Base-by-base conservation (phyloP, 2,888 invertebrate species). In the Macrophya annulata region DNA sequence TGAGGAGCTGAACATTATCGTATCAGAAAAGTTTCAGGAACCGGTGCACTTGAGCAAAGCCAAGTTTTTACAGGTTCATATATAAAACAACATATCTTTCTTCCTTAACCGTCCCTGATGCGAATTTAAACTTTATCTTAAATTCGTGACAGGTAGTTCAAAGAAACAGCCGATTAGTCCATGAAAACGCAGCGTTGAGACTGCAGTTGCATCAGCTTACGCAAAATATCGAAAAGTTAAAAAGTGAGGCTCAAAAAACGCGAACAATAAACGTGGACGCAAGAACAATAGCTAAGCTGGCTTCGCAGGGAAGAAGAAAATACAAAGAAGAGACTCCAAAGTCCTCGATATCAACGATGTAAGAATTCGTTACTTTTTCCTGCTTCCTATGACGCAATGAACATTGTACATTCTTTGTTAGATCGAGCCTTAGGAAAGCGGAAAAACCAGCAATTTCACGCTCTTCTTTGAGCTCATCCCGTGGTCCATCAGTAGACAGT, bases 1-100 rank as follows among this genome's bases (percentile, higher is more conserved):
- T 31, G 90, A 90, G 43, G 91, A 91, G 85, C 85, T 91, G 1
- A 91, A 91, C 25, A 87, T 90, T 6, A 90, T 91, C 25, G 89
- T 91, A 5, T 90, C 91, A 0, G 89, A 90, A 9, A 90, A 91
- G 84, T 90, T 91, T 88, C 91, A 88, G 25, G 90, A 91, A 17
- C 89, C 90, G 1, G 86, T 91, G 77, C 90, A 90, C 4, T 85
- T 91, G 59, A 88, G 87, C 77, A 91, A 91, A 88, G 88, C 89
- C 5, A 91, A 90, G 87, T 90, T 90, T 83, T 85, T 91, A 48
- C 91, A 91, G 89, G 91, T 90, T 85, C 55, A 85, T 25, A 76
- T 25, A 62, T 37, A 12, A 21, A 1, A 15, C 72, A 45, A 43
- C 17, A 15, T 84, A 48, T 71, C 21, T 6, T 40, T 37, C 59